Conservation (phyloP, 2,888 invertebrate genomes). For the Drosophila seclusa region DNA sequence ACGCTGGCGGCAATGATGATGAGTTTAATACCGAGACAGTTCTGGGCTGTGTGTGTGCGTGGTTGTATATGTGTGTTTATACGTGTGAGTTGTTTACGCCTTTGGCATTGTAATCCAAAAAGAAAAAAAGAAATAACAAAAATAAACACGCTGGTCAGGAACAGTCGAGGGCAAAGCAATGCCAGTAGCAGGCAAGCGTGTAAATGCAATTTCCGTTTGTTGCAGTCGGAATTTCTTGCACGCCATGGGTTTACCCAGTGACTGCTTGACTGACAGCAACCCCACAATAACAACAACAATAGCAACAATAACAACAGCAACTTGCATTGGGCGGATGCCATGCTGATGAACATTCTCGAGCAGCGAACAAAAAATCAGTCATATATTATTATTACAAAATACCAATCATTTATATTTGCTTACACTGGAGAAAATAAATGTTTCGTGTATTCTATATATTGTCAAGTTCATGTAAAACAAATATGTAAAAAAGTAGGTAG, state of each 20-base stretch:
- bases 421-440: too few species aligned
- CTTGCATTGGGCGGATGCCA: conserved; percentile 1
- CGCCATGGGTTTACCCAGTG: conserved; percentile 37
- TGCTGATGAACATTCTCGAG: conserved; percentile 23
- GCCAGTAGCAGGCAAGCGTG: conserved; percentile 55
- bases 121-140: conserved; percentile 5
- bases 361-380: not conserved
- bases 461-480: not conserved
- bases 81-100: conserved; percentile 42
- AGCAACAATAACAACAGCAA: conserved; percentile 14
- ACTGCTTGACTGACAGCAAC: conserved; percentile 48
- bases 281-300: conserved; percentile 11
- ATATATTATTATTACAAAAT: not conserved
- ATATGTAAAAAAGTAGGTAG: not conserved
- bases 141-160: conserved; percentile 6
- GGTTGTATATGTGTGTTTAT: not conserved
- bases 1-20: conserved; percentile 41
- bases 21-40: conserved; percentile 28
- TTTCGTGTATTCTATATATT: not conserved
- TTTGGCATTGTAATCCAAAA: conserved; percentile 41
- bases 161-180: conserved; percentile 21
- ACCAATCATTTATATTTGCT: not conserved
- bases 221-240: conserved; percentile 72
- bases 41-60: not conserved
- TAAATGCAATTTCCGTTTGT: conserved; percentile 74